Percentiles rank a stretch among this genome's conserved stretches.
phyloP scores from a whole-genome alignment of 2,113 vertebrate species.

The Oreochromis niloticus region DNA sequence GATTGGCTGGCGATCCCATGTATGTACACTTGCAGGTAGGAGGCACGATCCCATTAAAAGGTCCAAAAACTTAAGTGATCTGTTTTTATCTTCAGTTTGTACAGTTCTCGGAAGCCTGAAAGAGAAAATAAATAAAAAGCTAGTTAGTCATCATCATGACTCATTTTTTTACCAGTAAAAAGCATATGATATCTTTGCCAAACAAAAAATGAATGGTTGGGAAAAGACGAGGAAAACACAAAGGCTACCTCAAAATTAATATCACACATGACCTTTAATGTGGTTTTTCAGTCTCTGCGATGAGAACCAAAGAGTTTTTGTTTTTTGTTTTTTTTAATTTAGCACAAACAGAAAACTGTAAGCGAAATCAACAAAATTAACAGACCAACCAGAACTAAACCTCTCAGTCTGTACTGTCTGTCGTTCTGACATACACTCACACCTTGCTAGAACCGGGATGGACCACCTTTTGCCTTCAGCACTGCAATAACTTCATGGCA shows the following conservation, averaged over 20 bases:
- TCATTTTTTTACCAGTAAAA: background rate
- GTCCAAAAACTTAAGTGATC: background rate
- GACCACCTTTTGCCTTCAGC: background rate
- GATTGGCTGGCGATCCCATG: background rate
- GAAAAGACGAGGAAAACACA: background rate
- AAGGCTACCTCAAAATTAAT: background rate
- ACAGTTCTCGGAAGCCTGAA: constrained; percentile 71
- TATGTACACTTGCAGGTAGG: background rate
- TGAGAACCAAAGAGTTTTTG: background rate
- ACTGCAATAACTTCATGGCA: background rate
- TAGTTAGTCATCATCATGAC: background rate
- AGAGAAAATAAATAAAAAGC: constrained; percentile 13
- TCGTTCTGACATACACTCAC: background rate
- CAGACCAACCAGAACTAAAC: background rate
- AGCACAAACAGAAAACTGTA: background rate
- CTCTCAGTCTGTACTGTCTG: background rate
- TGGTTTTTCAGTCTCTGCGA: background rate
- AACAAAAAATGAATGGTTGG: background rate
- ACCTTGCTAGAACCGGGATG: background rate
- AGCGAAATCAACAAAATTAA: background rate
- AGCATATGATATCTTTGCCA: background rate
- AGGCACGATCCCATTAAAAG: background rate
- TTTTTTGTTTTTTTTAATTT: background rate
- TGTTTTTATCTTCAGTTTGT: constrained; percentile 56
- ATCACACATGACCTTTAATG: background rate